These are phyloP conservation scores for Anhinga anhinga DNA, from an alignment of 2,113 vertebrate genomes.

Conservation along the genomic window DNA sequence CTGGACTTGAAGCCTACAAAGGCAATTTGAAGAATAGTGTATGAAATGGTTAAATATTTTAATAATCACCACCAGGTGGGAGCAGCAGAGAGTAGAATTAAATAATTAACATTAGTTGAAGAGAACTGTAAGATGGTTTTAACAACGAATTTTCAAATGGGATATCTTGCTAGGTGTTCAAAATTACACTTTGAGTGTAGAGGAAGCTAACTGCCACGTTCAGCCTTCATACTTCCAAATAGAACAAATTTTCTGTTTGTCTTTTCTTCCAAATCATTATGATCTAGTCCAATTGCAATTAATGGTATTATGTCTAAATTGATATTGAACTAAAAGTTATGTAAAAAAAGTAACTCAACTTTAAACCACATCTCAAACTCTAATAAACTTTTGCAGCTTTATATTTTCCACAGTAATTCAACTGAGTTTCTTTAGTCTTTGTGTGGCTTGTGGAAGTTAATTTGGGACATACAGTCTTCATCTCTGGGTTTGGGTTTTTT, in stretches of 20 bases:
- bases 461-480: neutral
- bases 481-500: neutral
- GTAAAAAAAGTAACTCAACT: neutral
- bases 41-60: neutral
- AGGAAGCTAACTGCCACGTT: neutral
- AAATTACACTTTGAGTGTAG: neutral
- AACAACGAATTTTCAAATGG: neutral
- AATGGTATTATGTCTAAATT: neutral
- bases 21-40: neutral
- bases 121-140: neutral
- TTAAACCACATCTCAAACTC: neutral
- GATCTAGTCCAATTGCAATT: neutral
- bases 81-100: neutral
- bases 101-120: neutral
- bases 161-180: neutral
- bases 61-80: neutral
- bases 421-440: neutral
- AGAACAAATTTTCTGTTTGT: neutral
- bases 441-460: neutral
- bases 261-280: neutral
- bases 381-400: neutral
- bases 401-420: neutral
- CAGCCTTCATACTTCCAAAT: neutral
- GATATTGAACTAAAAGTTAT: neutral
- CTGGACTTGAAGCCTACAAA: neutral